Evolutionary conservation across 2,888 invertebrate species (phyloP).

Genomic region (Parnassius glacialis): DNA sequence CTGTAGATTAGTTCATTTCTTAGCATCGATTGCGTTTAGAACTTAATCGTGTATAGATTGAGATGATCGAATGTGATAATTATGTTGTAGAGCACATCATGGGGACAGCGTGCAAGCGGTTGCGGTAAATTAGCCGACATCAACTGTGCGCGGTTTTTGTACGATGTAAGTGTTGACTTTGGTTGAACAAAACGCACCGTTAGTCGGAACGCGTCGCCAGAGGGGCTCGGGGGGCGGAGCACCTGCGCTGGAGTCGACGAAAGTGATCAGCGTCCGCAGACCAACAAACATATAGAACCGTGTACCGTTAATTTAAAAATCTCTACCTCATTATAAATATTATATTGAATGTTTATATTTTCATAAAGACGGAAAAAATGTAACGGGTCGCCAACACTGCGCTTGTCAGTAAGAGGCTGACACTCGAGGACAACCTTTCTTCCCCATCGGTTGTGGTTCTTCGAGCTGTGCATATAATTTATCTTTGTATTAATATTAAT

Average conservation of each 20-base stretch:
- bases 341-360: too few relatives aligned
- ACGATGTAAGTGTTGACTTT: constrained; percentile 41
- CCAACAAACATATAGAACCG: constrained; percentile 40
- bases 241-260: constrained; percentile 50
- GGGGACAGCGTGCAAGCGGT: constrained; percentile 2
- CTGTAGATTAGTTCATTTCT: constrained; percentile 10
- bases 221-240: constrained; percentile 31
- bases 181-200: constrained; percentile 58
- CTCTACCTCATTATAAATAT: too few relatives aligned
- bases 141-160: constrained; percentile 30
- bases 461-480: too few relatives aligned
- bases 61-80: not conserved
- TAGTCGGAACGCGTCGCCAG: constrained; percentile 35
- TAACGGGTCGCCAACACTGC: too few relatives aligned
- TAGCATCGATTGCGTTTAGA: constrained; percentile 16
- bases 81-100: not conserved
- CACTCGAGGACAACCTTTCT: too few relatives aligned
- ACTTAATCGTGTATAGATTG: constrained; percentile 6
- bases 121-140: constrained; percentile 31
- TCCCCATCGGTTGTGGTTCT: too few relatives aligned
- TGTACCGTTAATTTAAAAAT: not conserved
- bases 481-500: too few relatives aligned
- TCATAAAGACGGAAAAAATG: too few relatives aligned
- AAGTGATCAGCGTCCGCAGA: constrained; percentile 46
- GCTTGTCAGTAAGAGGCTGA: too few relatives aligned